phyloP scores from a whole-genome alignment of 1,140 invertebrate genomes.

The Neuroterus valhalla region DNA sequence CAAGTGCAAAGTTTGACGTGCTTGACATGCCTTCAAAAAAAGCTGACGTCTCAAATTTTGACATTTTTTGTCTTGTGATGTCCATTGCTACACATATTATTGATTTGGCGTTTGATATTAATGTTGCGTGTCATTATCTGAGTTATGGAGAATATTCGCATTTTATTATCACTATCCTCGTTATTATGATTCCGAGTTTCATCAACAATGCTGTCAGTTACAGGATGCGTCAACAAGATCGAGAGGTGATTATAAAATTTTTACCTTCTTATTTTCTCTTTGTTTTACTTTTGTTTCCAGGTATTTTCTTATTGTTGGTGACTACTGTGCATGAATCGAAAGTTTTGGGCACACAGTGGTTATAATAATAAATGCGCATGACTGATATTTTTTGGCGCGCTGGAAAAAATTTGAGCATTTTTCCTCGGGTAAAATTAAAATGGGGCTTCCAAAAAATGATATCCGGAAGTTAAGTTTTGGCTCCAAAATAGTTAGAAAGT shows the following conservation, averaged over 20 bases:
- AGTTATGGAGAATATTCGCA: constrained; percentile 63
- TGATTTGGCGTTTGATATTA: constrained; percentile 75
- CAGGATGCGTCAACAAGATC: constrained; percentile 74
- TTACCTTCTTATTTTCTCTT: constrained; percentile 8
- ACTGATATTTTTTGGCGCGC: constrained; percentile 33
- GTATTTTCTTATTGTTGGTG: constrained; percentile 2
- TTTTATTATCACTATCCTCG: constrained; percentile 72
- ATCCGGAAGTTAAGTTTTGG: too few species aligned
- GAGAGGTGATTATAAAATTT: constrained; percentile 59
- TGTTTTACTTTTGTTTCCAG: too few species aligned
- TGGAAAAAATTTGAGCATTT: constrained; percentile 34
- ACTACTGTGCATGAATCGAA: constrained; percentile 1
- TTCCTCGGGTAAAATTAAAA: background rate
- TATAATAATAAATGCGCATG: background rate
- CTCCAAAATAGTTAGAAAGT: too few species aligned
- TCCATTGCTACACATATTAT: constrained; percentile 74
- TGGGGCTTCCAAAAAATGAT: too few species aligned
- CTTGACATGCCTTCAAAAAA: constrained; percentile 64
- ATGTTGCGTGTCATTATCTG: constrained; percentile 73
- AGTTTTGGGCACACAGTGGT: background rate
- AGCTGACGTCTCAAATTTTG: constrained; percentile 67
- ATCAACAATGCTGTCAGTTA: constrained; percentile 75
- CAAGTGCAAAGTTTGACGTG: constrained; percentile 48
- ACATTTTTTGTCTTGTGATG: constrained; percentile 70
- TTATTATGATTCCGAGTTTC: constrained; percentile 76